phyloP scores from a whole-genome alignment of 2,797 vertebrate genomes.

The Acanthornis magna region DNA sequence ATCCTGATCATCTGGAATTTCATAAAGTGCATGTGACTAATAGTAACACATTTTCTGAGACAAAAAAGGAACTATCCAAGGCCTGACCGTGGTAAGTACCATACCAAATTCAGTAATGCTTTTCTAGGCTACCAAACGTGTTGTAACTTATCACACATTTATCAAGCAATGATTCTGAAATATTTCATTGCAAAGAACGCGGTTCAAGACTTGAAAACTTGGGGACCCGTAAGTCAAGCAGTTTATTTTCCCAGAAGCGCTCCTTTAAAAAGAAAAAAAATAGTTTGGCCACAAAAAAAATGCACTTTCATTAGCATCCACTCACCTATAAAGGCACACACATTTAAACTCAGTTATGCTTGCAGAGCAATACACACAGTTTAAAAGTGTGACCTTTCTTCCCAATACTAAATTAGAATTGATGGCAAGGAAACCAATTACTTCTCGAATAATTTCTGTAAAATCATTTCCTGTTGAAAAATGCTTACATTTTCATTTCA shows the following conservation, averaged over 20 bases:
- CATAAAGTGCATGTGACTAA: not conserved
- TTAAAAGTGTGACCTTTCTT: not conserved
- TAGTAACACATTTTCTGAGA: not conserved
- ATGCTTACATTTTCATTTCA: constrained; percentile 7
- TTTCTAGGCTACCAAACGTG: not conserved
- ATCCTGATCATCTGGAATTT: not conserved
- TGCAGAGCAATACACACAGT: not conserved
- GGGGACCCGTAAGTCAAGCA: not conserved
- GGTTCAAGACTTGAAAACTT: not conserved
- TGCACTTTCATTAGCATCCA: not conserved
- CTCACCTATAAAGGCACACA: not conserved
- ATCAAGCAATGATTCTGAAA: not conserved
- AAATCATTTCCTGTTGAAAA: not conserved
- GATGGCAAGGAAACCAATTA: not conserved
- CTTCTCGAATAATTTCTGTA: not conserved
- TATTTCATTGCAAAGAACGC: not conserved
- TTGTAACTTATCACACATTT: not conserved
- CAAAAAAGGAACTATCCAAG: not conserved
- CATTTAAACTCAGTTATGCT: not conserved
- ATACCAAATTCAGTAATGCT: not conserved
- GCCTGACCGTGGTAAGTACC: not conserved
- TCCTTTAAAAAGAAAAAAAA: not conserved
- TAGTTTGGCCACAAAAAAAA: not conserved
- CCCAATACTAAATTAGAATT: not conserved
- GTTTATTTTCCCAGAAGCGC: not conserved